These are phyloP conservation scores for Drosophila eohydei DNA, from an alignment of 2,888 invertebrate species.

Conservation along the genomic window DNA sequence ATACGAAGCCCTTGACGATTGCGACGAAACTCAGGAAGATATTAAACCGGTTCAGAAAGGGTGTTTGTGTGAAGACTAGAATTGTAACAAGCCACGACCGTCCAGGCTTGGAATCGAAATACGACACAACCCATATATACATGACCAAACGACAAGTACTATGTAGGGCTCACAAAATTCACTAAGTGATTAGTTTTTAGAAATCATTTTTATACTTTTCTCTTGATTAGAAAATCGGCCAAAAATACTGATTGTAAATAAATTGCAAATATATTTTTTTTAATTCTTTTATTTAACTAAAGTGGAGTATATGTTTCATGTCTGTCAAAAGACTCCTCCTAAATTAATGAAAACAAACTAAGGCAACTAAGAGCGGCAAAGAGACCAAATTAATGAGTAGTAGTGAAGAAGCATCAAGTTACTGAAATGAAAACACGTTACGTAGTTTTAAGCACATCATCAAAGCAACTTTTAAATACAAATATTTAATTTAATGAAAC, in stretches of 20 bases:
- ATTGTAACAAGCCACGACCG: neutral
- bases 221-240: neutral
- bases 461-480: constrained; percentile 3
- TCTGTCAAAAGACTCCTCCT: too few relatives aligned
- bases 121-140: neutral
- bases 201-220: neutral
- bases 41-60: neutral
- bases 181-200: neutral
- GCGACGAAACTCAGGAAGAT: neutral
- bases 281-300: too few relatives aligned
- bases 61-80: neutral
- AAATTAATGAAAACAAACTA: neutral
- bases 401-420: constrained; percentile 1
- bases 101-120: neutral
- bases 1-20: neutral
- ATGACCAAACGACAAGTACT: too few relatives aligned
- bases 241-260: neutral
- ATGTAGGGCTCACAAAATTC: neutral
- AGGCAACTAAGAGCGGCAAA: neutral
- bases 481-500: constrained; percentile 40
- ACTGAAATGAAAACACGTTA: constrained; percentile 4
- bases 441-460: neutral
- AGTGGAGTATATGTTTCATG: too few relatives aligned
- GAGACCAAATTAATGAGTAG: neutral
- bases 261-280: neutral